Base-by-base conservation (phyloP, 2,797 vertebrate species). In the Carcharodon carcharias region DNA sequence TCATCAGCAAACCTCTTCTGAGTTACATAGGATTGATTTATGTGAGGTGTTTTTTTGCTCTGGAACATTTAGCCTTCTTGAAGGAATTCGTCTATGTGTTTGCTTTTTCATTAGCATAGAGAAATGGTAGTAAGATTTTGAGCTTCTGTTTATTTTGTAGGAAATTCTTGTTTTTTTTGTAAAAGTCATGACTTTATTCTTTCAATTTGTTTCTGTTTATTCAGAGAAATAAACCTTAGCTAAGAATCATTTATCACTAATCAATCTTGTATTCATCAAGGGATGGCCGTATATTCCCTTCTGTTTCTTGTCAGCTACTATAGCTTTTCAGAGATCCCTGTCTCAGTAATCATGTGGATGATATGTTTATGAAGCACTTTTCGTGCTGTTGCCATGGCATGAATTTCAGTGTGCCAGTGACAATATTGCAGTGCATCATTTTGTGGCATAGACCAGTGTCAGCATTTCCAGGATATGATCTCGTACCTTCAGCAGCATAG, bases 241-340 rank as follows among this genome's bases (percentile, higher is more conserved):
- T 91, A 91, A 91, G 91, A 93, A 93, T 45, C 7, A 65, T 65
- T 92, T 23, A 40, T 92, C 89, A n/a, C 40, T 92, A n/a, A 61
- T 63, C 14, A 58, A 5, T 61, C 56, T 63, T 92, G 31, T 21
- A 65, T 40, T 65, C 61, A 65, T 65, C n/a, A 40, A 23, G 21
- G 91, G 21, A 40, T 65, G 91, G n/a, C 61, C 21, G 6, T 45
- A 65, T 40, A 18, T 65, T 93, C 18, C 61, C 18, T 63, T 63
- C 6, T 56, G 31, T 58, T 91, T 91, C 54, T 61, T 91, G 35
- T 11, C 88, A 58, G 56, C 88, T 40, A 6, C 11, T 92, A 31
- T 23, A 9, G n/a, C 21, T 1, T 26, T 35, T 65, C 3, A 65
- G 61, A 9, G 18, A 93, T 67, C 61, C 61, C 2, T 67, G 28